Conservation (phyloP, 2,888 invertebrate genomes). For the Emmelina monodactyla region DNA sequence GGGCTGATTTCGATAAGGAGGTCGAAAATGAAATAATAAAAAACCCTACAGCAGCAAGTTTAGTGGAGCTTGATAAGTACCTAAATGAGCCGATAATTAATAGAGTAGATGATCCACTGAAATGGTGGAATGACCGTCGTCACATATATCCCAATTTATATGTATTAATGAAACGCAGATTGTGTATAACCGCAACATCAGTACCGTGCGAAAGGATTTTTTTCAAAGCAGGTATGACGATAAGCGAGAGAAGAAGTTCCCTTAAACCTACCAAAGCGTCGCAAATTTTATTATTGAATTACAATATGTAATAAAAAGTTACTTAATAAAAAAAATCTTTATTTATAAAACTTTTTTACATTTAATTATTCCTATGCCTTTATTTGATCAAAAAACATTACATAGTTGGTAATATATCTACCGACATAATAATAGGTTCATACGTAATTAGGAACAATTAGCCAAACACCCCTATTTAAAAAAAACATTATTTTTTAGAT, state of each 20-base stretch:
- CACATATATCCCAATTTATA: constrained; percentile 1
- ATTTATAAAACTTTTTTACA: no score
- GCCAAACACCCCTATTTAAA: no score
- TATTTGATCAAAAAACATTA: no score
- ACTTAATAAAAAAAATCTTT: no score
- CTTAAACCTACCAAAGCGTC: constrained; percentile 7
- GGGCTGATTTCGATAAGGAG: background rate
- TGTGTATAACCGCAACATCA: background rate
- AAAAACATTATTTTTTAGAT: no score
- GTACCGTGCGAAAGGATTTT: constrained; percentile 7
- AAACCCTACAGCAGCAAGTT: background rate
- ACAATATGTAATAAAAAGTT: constrained; percentile 8
- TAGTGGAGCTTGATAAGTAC: background rate
- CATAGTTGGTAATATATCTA: no score
- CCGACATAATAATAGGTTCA: no score
- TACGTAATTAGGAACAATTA: no score
- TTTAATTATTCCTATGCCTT: no score
- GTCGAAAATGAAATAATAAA: background rate
- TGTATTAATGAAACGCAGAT: background rate
- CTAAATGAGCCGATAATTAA: background rate
- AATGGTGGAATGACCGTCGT: constrained; percentile 15
- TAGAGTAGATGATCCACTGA: constrained; percentile 12
- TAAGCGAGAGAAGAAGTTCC: constrained; percentile 5
- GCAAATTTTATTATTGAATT: constrained; percentile 11
- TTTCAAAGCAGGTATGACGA: constrained; percentile 10